These are phyloP conservation scores for Strix aluco DNA, from an alignment of 2,113 vertebrate species.

Conservation along the genomic window DNA sequence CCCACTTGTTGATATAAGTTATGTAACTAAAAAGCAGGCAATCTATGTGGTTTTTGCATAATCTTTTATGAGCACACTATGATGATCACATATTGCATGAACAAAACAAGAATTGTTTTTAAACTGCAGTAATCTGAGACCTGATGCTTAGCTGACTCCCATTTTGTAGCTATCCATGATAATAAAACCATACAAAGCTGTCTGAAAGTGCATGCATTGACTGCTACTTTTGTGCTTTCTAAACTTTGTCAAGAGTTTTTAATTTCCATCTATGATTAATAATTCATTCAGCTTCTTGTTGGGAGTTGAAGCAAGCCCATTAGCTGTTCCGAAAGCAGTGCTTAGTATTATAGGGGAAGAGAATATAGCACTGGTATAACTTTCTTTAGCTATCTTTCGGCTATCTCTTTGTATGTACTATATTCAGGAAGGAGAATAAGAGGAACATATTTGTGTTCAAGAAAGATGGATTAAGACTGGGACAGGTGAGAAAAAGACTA, in stretches of 20 bases:
- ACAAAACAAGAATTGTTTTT: not conserved
- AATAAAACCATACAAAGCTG: not conserved
- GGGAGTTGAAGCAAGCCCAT: not conserved
- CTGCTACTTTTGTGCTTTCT: not conserved
- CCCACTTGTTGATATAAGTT: not conserved
- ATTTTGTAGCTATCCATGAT: not conserved
- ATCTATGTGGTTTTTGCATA: not conserved
- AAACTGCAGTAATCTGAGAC: not conserved
- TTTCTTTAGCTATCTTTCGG: not conserved
- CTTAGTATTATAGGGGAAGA: not conserved
- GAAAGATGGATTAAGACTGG: not conserved
- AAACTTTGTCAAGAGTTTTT: not conserved
- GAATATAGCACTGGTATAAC: not conserved
- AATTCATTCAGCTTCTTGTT: not conserved
- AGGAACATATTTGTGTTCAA: not conserved
- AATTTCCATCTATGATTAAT: not conserved
- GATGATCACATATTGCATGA: not conserved
- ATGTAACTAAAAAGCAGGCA: not conserved
- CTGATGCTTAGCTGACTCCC: not conserved
- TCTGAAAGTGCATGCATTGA: not conserved
- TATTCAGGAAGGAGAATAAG: not conserved
- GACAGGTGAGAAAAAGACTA: not conserved
- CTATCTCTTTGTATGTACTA: not conserved
- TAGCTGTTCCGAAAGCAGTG: not conserved
- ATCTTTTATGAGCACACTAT: not conserved